A percentile compares a stretch with the other conserved stretches of the same genome.
Evolutionary conservation across 2,888 invertebrate species (phyloP).

Genomic region (Furcula furcula): DNA sequence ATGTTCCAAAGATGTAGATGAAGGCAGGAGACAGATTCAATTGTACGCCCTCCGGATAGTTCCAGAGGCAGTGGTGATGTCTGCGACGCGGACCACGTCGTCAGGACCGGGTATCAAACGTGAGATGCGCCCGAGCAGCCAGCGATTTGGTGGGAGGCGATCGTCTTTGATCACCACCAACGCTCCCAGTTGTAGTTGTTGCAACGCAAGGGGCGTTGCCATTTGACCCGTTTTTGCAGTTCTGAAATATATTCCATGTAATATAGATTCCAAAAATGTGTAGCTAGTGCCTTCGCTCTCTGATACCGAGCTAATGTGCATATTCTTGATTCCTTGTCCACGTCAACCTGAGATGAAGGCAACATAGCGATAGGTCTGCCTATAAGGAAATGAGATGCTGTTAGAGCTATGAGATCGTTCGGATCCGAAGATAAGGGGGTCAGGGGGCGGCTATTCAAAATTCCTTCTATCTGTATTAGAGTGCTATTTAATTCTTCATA

Average conservation of each 20-base stretch:
- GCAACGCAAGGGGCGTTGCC: not conserved
- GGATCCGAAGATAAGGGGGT: slow-evolving; percentile 15
- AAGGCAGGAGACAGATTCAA: not conserved
- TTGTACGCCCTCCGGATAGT: not conserved
- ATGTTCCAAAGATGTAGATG: not conserved
- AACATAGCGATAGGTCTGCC: slow-evolving; percentile 10
- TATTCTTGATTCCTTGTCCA: not conserved
- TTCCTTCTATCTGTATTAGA: slow-evolving; percentile 17
- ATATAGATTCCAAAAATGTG: not conserved
- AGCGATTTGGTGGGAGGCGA: not conserved
- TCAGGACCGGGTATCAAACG: not conserved
- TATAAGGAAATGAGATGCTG: slow-evolving; percentile 21
- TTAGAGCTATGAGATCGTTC: slow-evolving; percentile 11
- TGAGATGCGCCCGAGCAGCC: not conserved
- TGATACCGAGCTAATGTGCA: slow-evolving; percentile 1
- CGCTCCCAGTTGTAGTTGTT: too few relatives aligned
- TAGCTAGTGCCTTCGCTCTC: slow-evolving; percentile 7
- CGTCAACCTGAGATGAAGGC: not conserved
- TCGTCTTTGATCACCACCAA: not conserved
- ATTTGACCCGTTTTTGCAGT: not conserved
- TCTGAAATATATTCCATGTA: not conserved
- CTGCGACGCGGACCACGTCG: not conserved
- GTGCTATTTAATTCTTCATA: slow-evolving; percentile 19
- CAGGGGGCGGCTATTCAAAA: slow-evolving; percentile 20
- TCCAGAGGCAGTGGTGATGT: not conserved